Conservation (phyloP, 2,113 vertebrate genomes). For the Chelonoidis abingdonii region DNA sequence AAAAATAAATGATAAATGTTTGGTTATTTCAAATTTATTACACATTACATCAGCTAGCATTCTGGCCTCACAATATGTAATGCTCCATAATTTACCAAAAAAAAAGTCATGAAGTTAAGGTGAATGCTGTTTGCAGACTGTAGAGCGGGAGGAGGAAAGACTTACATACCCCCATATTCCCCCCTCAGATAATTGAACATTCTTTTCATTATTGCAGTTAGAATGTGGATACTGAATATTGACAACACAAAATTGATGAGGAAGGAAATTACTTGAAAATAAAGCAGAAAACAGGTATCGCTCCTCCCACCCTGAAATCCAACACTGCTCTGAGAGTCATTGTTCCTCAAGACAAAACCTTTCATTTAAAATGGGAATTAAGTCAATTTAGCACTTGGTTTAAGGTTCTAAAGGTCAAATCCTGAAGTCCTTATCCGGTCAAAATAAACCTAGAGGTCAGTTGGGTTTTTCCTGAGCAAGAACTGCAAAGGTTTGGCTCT, state of each 20-base stretch:
- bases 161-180: constrained; percentile 46
- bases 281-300: constrained; percentile 54
- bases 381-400: constrained; percentile 31
- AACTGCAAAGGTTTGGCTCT: not conserved
- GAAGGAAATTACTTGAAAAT: constrained; percentile 46
- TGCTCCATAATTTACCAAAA: constrained; percentile 75
- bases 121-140: constrained; percentile 58
- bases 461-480: not conserved
- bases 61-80: constrained; percentile 72
- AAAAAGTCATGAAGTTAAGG: constrained; percentile 69
- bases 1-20: constrained; percentile 76
- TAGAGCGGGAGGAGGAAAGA: constrained; percentile 61
- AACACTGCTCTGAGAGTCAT: constrained; percentile 68
- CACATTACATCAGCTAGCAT: constrained; percentile 75
- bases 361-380: constrained; percentile 75
- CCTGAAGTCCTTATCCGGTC: constrained; percentile 32
- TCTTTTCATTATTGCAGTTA: constrained; percentile 71
- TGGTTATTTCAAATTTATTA: constrained; percentile 77
- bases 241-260: not conserved
- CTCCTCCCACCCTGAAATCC: constrained; percentile 73
- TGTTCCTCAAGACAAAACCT: constrained; percentile 80
- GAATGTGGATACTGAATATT: constrained; percentile 49
- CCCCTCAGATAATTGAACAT: constrained; percentile 63
- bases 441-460: not conserved
- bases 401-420: constrained; percentile 54